These are phyloP conservation scores for Carettochelys insculpta DNA, from an alignment of 2,113 vertebrate genomes.

Conservation along the genomic window DNA sequence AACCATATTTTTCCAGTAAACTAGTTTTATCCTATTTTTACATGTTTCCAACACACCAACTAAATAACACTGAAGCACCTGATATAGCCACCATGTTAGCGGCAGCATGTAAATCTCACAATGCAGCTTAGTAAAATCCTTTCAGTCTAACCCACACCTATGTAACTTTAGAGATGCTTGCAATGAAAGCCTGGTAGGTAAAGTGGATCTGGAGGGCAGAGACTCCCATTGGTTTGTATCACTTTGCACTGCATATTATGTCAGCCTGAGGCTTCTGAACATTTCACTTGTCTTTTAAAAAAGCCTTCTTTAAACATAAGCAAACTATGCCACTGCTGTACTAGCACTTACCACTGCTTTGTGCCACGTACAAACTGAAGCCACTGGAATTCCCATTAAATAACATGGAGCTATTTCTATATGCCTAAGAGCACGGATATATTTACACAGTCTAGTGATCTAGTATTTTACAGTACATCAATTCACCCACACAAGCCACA, in stretches of 20 bases:
- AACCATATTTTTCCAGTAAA: not conserved
- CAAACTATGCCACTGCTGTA: fast-evolving
- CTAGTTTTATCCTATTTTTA: not conserved
- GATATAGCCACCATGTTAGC: not conserved
- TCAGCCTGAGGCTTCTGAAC: not conserved
- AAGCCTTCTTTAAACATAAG: not conserved
- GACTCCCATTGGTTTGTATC: not conserved
- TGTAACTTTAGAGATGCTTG: not conserved
- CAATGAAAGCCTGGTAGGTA: not conserved
- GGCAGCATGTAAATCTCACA: not conserved
- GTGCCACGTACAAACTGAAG: fast-evolving
- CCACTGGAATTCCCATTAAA: fast-evolving
- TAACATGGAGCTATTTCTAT: fast-evolving
- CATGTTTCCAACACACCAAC: not conserved
- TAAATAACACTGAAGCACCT: not conserved
- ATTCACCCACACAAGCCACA: fast-evolving
- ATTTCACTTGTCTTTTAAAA: too few relatives aligned
- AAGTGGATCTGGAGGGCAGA: not conserved
- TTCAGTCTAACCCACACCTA: not conserved
- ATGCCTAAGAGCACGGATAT: too few relatives aligned
- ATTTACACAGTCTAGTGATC: not conserved
- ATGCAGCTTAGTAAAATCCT: not conserved
- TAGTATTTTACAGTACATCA: constrained; percentile 14
- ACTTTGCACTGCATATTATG: not conserved
- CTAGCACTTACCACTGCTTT: fast-evolving